Base-by-base conservation (phyloP, 1,140 invertebrate species). In the Megalopta genalis region DNA sequence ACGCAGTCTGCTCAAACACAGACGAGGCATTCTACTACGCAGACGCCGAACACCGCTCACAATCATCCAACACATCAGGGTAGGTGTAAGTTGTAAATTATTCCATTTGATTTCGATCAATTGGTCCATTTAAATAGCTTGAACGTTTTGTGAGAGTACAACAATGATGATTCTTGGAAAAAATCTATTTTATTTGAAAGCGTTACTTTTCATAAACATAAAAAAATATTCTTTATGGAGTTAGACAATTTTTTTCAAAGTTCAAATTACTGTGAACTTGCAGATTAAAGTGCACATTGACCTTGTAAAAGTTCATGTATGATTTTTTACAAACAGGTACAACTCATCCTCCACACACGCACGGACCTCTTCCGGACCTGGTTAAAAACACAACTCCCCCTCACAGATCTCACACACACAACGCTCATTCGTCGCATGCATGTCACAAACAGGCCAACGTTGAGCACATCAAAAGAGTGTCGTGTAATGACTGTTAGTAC, bases 381-480 rank as follows among this genome's bases (percentile, higher is more conserved):
- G 85, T 85, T 54, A 93, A 92, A 88, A 86, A 77, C 39, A 73
- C 87, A 66, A 86, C 70, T 75, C 66, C 85, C 27, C 75, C 80
- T 75, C 87, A 91, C 77, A 87, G 89, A 85, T 70, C 79, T 84
- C 90, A 92, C 75, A 82, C 71, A 37, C 90, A 92, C 68, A 91
- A 86, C 66, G 88, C 84, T 88, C 91, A 91, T 83, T 72, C 85
- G 64, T 85, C 90, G 70, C 85, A 90, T 69, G 81, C 90, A 60
- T 93, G 92, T 88, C 91, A 91, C 79, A 93, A 93, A 77, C 92
- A 92, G 73, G 83, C 92, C 75, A 90, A 92, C 70, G 90, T 91
- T 32, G 93, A 93, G 80, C 90, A 93, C 64, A 94, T 93, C 84
- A 94, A 93, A 84, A 84, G 93, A 83, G 88, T 94, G 37, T 89